Conservation (phyloP, 1,140 invertebrate species). For the Elysia chlorotica region DNA sequence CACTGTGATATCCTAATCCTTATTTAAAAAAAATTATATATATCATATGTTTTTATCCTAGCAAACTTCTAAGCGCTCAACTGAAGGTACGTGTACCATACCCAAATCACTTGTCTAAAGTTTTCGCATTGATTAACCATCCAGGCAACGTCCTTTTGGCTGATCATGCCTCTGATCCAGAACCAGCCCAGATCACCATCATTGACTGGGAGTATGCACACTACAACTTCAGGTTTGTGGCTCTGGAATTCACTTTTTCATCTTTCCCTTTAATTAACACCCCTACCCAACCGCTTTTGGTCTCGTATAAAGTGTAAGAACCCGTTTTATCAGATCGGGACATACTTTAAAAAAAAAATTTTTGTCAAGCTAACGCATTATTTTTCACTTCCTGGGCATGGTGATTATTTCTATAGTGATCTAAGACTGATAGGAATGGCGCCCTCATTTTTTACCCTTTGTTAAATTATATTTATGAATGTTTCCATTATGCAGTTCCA, state of each 20-base stretch:
- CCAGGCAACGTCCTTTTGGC: conserved; percentile 48
- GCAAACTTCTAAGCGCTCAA: neutral
- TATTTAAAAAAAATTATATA: neutral
- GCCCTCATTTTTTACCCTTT: too few relatives aligned
- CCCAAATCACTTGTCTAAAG: neutral
- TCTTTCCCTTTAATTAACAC: neutral
- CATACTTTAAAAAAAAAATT: too few relatives aligned
- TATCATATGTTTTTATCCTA: neutral
- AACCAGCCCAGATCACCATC: conserved; percentile 38
- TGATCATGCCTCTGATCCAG: conserved; percentile 20
- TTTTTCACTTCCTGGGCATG: too few relatives aligned
- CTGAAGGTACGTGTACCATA: neutral
- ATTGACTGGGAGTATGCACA: conserved; percentile 57
- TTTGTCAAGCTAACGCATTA: too few relatives aligned
- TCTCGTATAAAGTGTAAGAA: too few relatives aligned
- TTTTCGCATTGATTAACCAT: conserved; percentile 18
- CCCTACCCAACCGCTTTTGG: too few relatives aligned
- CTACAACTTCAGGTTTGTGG: conserved; percentile 50
- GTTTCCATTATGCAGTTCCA: too few relatives aligned
- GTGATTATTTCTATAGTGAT: too few relatives aligned
- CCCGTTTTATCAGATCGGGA: too few relatives aligned
- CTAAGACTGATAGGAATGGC: too few relatives aligned
- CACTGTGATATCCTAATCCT: neutral
- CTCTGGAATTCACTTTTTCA: neutral
- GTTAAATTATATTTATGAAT: too few relatives aligned